A percentile compares a stretch with the other conserved stretches of the same genome.
Conservation (phyloP, 2,888 invertebrate species). For the Drosophila nr. perissopoda region DNA sequence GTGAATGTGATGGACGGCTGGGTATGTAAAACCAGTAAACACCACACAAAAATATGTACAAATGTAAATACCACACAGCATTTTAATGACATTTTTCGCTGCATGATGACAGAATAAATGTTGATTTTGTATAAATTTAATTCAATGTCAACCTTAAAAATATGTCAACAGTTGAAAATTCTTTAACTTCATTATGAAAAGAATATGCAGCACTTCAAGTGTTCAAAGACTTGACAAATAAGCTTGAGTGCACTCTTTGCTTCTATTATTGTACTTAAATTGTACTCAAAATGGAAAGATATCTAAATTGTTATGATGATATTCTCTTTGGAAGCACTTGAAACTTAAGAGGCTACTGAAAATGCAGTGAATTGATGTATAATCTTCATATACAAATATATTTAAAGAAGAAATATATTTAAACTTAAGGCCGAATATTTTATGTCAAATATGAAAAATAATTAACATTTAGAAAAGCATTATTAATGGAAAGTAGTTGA, state of each 20-base stretch:
- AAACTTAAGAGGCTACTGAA: neutral
- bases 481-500: constrained; percentile 9
- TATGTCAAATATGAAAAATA: neutral
- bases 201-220: constrained; percentile 3
- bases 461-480: neutral
- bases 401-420: neutral
- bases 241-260: constrained; percentile 9
- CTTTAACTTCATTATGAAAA: neutral
- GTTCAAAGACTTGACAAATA: neutral
- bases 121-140: neutral
- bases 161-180: neutral
- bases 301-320: neutral
- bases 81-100: neutral
- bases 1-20: constrained; percentile 12
- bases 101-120: constrained; percentile 1
- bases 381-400: neutral
- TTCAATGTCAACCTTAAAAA: neutral
- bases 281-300: no score
- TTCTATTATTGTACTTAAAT: neutral
- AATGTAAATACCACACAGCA: neutral
- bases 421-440: neutral
- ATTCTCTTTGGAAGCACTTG: neutral
- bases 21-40: constrained; percentile 44
- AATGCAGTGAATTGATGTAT: neutral
- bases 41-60: constrained; percentile 13